phyloP scores from a whole-genome alignment of 2,797 vertebrate species.

The Nannoperca obscura region DNA sequence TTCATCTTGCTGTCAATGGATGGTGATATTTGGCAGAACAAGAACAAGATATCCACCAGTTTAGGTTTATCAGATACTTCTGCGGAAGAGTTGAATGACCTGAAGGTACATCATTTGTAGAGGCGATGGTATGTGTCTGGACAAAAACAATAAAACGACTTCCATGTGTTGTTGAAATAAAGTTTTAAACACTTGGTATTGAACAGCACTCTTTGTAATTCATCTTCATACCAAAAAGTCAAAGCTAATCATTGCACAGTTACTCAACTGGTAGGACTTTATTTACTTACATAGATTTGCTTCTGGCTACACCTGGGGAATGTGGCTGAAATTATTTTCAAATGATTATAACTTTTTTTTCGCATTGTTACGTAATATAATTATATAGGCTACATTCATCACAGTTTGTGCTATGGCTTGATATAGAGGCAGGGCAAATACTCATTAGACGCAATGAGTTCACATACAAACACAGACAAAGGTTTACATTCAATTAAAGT shows the following conservation, averaged over 20 bases:
- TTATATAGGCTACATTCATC: background rate
- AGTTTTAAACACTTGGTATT: background rate
- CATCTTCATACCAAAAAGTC: background rate
- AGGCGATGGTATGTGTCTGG: background rate
- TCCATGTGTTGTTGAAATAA: background rate
- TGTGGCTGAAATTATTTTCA: background rate
- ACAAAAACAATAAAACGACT: background rate
- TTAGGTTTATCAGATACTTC: background rate
- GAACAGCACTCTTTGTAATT: background rate
- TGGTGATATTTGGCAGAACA: background rate
- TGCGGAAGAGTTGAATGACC: too few species aligned
- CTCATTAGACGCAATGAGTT: background rate
- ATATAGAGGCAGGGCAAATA: background rate
- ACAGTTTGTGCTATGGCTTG: background rate
- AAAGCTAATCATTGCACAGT: background rate
- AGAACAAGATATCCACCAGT: background rate
- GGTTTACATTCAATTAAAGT: conserved; percentile 7
- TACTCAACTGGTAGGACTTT: background rate
- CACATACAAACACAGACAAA: background rate
- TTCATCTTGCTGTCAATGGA: background rate
- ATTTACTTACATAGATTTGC: background rate
- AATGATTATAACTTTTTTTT: background rate
- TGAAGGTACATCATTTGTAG: background rate
- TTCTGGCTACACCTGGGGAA: background rate
- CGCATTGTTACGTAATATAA: conserved; percentile 1